A percentile compares a stretch with the other conserved stretches of the same genome.
Conservation (phyloP, 30 jellyfish, hydroid and myxozoan genomes). For the Aurelia sp. region DNA sequence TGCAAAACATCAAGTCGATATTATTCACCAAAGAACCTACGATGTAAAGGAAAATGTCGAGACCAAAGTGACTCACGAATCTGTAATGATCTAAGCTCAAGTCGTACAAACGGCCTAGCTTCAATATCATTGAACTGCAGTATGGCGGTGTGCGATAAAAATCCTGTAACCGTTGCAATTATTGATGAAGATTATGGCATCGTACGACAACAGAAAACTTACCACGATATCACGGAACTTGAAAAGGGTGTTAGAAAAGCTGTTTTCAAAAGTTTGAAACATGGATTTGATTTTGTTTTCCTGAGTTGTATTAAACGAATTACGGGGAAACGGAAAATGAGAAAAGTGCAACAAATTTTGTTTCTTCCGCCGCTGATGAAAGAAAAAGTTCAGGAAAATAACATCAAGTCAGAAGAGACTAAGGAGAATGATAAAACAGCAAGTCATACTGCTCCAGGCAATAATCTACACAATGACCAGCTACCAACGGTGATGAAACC, state of each 20-base stretch:
- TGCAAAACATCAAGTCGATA: constrained; percentile 30
- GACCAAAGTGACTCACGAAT: constrained; percentile 16
- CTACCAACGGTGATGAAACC: constrained; percentile 4
- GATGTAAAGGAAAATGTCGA: constrained; percentile 32
- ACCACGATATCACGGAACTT: constrained; percentile 11
- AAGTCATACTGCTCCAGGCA: not conserved
- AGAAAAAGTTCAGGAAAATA: not conserved
- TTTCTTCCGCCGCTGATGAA: constrained; percentile 45
- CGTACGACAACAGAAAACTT: not conserved
- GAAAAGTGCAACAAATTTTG: constrained; percentile 31
- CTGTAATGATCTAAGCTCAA: constrained; percentile 2
- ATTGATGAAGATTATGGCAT: constrained; percentile 46
- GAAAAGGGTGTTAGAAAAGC: constrained; percentile 52
- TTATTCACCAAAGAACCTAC: not conserved
- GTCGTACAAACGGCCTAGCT: not conserved
- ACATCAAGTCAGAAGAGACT: not conserved
- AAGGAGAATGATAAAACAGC: not conserved
- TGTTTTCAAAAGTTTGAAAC: constrained; percentile 17
- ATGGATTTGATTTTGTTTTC: constrained; percentile 47
- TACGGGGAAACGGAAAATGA: not conserved
- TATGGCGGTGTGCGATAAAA: constrained; percentile 34
- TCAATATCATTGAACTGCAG: constrained; percentile 31
- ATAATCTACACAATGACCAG: not conserved
- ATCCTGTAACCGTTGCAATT: constrained; percentile 15
- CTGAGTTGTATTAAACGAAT: constrained; percentile 35